phyloP scores from a whole-genome alignment of 2,113 vertebrate genomes.

The Brevimyrus niger region DNA sequence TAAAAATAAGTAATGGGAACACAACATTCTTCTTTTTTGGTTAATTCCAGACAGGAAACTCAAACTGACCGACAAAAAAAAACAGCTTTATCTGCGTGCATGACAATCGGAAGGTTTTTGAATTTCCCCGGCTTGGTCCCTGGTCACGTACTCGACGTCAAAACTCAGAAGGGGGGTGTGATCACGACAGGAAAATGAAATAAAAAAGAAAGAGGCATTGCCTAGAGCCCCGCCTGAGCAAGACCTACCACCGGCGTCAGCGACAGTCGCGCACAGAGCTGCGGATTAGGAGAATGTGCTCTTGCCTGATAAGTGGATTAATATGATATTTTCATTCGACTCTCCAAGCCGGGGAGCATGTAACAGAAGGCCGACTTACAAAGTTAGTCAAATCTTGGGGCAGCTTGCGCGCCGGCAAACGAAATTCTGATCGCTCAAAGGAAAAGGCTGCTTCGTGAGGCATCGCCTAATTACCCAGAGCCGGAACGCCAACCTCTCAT shows the following conservation, averaged over 20 bases:
- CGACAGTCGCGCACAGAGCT: slow-evolving; percentile 52
- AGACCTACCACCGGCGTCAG: slow-evolving; percentile 31
- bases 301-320: slow-evolving; percentile 69
- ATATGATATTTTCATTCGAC: slow-evolving; percentile 62
- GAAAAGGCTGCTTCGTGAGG: background rate
- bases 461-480: slow-evolving; percentile 15
- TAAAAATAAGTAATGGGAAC: background rate
- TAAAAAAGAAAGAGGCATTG: background rate
- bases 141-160: background rate
- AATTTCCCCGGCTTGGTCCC: slow-evolving; percentile 9
- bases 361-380: slow-evolving; percentile 61
- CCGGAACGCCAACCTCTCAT: background rate
- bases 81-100: slow-evolving; percentile 3
- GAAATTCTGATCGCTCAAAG: slow-evolving; percentile 43
- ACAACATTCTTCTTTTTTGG: background rate
- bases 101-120: slow-evolving; percentile 46
- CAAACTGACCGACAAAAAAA: background rate
- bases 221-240: background rate
- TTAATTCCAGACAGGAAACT: background rate
- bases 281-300: slow-evolving; percentile 67
- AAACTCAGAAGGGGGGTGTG: background rate
- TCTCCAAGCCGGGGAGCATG: slow-evolving; percentile 60
- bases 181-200: background rate
- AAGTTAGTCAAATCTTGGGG: slow-evolving; percentile 63
- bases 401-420: slow-evolving; percentile 57